Base-by-base conservation (phyloP, 2,888 invertebrate genomes). In the Epinotia bilunana region DNA sequence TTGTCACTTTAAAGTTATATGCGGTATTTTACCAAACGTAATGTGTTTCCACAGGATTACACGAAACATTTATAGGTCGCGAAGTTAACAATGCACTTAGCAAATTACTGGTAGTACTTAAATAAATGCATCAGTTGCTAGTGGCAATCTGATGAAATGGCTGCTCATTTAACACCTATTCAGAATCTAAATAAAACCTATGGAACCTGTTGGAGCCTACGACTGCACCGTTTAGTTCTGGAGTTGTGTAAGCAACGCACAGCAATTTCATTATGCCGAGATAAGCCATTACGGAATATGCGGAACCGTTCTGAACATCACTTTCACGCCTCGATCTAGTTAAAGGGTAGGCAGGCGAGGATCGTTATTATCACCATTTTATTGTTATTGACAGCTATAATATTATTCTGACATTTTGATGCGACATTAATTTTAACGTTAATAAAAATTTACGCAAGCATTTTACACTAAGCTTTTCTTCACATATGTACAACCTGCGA, bases 211-310 rank as follows among this genome's bases (percentile, higher is more conserved):
- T 60, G 23, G 60, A 69, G 28, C 58, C 69, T 69, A 23, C 69
- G 12, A 69, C 58, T 57, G 23, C n/a, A 60, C 43, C 58, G 68
- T 68, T 67, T 60, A 61, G 73, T 73, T 57, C 49, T 46, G 69
- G 39, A n/a, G 73, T 73, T 73, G 68, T 62, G 73, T 28, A 72
- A 72, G 57, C 68, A 61, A 73, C 68, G 73, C 67, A 73, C 67
- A 73, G 73, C 67, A 61, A 60, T 69, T 73, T 62, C 73, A 74
- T 70, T 70, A 74, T 70, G 46, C 49, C 64, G 20, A 49, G 74
- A 70, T 74, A 70, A 74, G 69, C 64, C 74, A 74, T 74, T 74
- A 64, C 74, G 63, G 13, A 70, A 74, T 69, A 69, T 64, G 62
- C 68, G 73, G 73, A 69, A 68, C 43, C 33, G 49, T 53, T 69